phyloP scores from a whole-genome alignment of 2,113 vertebrate species.

The Elachura formosa region DNA sequence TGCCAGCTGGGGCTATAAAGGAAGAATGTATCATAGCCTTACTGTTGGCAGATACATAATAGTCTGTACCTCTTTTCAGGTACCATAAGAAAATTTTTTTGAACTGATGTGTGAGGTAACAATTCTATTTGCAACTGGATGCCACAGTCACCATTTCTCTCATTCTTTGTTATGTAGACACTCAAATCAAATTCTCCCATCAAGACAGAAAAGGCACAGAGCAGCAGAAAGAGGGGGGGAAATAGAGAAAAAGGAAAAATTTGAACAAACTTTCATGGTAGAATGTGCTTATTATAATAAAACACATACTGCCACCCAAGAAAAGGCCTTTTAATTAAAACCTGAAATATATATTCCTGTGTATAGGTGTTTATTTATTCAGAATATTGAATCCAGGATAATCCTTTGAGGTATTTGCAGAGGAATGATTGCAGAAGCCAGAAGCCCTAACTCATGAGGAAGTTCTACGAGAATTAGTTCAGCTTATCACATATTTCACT shows the following conservation, averaged over 20 bases:
- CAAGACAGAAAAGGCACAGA: background rate
- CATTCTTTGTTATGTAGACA: background rate
- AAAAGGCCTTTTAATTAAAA: conserved; percentile 43
- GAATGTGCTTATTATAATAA: background rate
- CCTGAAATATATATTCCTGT: background rate
- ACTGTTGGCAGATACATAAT: background rate
- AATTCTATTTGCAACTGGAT: background rate
- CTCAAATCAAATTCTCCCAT: background rate
- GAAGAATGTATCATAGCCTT: background rate
- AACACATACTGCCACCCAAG: background rate
- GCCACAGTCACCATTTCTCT: background rate
- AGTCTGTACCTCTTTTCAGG: background rate
- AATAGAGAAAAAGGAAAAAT: background rate
- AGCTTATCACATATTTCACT: conserved; percentile 39
- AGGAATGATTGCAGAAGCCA: conserved; percentile 40
- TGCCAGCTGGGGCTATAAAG: background rate
- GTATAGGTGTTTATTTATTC: conserved; percentile 18
- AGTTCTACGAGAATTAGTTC: background rate
- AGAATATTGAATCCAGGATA: conserved; percentile 45
- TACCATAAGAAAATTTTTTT: background rate
- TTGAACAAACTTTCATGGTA: background rate
- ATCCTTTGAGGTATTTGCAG: conserved; percentile 57
- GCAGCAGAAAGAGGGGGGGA: background rate
- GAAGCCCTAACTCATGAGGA: background rate
- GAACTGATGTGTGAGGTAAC: background rate